phyloP scores from a whole-genome alignment of 2,888 invertebrate genomes.

The Leptura quadrifasciata region DNA sequence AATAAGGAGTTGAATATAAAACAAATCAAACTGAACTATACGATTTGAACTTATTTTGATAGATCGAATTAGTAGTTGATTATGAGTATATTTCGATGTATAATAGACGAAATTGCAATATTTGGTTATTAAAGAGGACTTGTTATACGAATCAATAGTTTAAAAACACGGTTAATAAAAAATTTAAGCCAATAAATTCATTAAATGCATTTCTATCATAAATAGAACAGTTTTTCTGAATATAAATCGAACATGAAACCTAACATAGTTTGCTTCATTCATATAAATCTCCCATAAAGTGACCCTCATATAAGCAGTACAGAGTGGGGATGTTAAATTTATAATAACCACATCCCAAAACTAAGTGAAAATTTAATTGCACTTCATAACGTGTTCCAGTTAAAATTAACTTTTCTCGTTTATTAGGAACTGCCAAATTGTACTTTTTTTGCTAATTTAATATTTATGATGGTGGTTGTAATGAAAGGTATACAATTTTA shows the following conservation, averaged over 20 bases:
- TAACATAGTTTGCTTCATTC: not conserved
- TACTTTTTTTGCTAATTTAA: conserved; percentile 21
- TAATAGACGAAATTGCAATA: too few species aligned
- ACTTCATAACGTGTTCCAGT: conserved; percentile 26
- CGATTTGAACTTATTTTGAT: too few species aligned
- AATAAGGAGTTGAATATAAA: too few species aligned
- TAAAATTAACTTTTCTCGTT: conserved; percentile 35
- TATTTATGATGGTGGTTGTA: conserved; percentile 27
- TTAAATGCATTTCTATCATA: too few species aligned
- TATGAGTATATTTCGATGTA: too few species aligned
- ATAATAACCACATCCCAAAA: conserved; percentile 23
- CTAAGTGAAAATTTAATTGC: conserved; percentile 32
- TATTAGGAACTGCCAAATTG: conserved; percentile 24
- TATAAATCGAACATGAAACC: conserved; percentile 4
- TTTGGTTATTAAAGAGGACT: too few species aligned
- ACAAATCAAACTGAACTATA: too few species aligned
- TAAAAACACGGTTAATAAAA: too few species aligned
- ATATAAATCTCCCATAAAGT: conserved; percentile 11
- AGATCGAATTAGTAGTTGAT: too few species aligned
- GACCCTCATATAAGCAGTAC: conserved; percentile 4
- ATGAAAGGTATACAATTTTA: conserved; percentile 25
- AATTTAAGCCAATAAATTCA: too few species aligned
- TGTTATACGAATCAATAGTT: too few species aligned
- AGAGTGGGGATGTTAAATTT: conserved; percentile 20
- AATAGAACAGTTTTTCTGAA: not conserved